These are phyloP conservation scores for Drosophila repleta DNA, from an alignment of 1,140 invertebrate species.

Conservation along the genomic window DNA sequence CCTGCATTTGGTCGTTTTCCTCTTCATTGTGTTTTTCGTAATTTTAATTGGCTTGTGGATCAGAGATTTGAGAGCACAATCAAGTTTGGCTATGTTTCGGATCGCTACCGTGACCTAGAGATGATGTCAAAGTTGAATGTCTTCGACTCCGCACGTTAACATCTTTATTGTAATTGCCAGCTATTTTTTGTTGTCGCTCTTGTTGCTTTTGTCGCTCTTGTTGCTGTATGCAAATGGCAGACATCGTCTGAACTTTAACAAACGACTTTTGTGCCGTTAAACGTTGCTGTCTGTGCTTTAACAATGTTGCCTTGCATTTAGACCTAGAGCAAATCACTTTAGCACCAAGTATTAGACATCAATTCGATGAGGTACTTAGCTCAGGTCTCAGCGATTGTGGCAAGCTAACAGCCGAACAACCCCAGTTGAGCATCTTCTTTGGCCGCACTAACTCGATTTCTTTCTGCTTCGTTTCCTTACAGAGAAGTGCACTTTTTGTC, in stretches of 20 bases:
- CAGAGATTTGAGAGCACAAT: slow-evolving; percentile 21
- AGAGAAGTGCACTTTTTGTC: slow-evolving; percentile 82
- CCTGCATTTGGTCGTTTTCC: slow-evolving; percentile 38
- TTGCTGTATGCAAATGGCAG: slow-evolving; percentile 37
- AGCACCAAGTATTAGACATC: slow-evolving; percentile 50
- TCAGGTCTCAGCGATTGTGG: slow-evolving; percentile 35
- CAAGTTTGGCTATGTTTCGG: slow-evolving; percentile 2
- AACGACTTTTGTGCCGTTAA: slow-evolving; percentile 43
- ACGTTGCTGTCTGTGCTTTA: slow-evolving; percentile 14
- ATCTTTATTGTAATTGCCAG: slow-evolving; percentile 58
- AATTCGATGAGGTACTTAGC: slow-evolving; percentile 69
- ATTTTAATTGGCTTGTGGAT: slow-evolving; percentile 46
- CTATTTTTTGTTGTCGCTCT: slow-evolving; percentile 6
- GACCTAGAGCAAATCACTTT: slow-evolving; percentile 61
- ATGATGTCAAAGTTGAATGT: slow-evolving; percentile 80
- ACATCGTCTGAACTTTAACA: slow-evolving; percentile 65
- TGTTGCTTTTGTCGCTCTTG: slow-evolving; percentile 20
- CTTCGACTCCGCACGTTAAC: slow-evolving; percentile 54
- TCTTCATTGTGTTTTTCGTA: background rate
- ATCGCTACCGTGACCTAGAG: slow-evolving; percentile 65
- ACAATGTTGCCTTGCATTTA: slow-evolving; percentile 33
- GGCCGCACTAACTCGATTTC: slow-evolving; percentile 15
- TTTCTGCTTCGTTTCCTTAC: slow-evolving; percentile 29
- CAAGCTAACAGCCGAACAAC: slow-evolving; percentile 24
- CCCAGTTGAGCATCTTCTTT: slow-evolving; percentile 3